Evolutionary conservation across 2,113 vertebrate species (phyloP).

Genomic region (Charina bottae): DNA sequence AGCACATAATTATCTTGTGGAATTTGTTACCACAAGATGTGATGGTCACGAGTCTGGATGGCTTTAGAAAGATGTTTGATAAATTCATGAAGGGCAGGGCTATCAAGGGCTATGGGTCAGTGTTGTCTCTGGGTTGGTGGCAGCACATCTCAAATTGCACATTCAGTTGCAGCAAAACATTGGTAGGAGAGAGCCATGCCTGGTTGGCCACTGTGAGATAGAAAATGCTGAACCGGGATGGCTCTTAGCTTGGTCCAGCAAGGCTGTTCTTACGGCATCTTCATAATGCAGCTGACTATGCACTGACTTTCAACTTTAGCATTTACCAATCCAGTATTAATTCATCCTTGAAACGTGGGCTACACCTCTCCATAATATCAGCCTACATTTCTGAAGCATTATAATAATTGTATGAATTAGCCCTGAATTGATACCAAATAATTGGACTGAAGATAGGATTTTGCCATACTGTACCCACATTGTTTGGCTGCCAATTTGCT

Average conservation of each 20-base stretch:
- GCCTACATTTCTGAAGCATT: background rate
- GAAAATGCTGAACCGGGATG: background rate
- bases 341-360: background rate
- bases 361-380: background rate
- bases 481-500: background rate
- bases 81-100: background rate
- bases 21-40: background rate
- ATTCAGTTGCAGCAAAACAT: background rate
- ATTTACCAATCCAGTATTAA: background rate
- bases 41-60: background rate
- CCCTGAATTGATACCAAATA: background rate
- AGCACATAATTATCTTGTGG: background rate
- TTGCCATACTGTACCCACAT: background rate
- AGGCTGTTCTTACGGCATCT: background rate
- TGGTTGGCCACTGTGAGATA: background rate
- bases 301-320: background rate
- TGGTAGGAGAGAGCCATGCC: background rate
- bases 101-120: background rate
- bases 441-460: background rate
- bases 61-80: background rate
- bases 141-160: background rate
- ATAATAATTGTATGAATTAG: background rate
- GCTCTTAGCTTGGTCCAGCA: background rate
- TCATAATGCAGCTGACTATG: background rate
- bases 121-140: background rate